Conservation (phyloP, 2,797 vertebrate species). For the Acropternis orthonyx region DNA sequence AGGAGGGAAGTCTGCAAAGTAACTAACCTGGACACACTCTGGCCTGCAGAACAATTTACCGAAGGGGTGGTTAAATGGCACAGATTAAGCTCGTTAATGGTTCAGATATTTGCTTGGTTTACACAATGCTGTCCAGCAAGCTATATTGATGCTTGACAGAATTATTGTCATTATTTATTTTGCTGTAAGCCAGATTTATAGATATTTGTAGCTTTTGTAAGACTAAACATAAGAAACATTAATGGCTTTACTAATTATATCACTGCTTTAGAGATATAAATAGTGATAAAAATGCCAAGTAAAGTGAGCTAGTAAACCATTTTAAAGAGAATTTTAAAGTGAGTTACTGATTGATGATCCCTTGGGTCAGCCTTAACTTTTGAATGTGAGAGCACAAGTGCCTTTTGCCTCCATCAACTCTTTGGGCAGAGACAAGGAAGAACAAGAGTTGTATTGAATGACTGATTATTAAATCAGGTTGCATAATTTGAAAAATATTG, state of each 20-base stretch:
- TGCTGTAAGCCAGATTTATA: constrained; percentile 74
- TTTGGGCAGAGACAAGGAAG: background rate
- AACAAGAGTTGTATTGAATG: constrained; percentile 4
- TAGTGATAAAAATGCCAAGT: constrained; percentile 75
- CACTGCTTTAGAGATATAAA: constrained; percentile 73
- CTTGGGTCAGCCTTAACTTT: constrained; percentile 55
- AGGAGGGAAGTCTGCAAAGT: background rate
- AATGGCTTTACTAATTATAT: constrained; percentile 79
- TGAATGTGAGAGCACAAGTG: constrained; percentile 17
- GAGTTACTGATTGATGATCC: constrained; percentile 67
- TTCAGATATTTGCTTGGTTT: constrained; percentile 62
- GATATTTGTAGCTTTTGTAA: constrained; percentile 68
- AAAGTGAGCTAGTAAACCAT: constrained; percentile 75
- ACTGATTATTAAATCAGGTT: constrained; percentile 26
- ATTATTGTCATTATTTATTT: constrained; percentile 75
- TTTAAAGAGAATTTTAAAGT: constrained; percentile 75
- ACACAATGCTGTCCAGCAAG: constrained; percentile 58
- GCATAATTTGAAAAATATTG: constrained; percentile 33
- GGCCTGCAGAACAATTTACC: constrained; percentile 30
- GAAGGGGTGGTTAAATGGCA: constrained; percentile 30
- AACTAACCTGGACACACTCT: background rate
- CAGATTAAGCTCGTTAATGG: constrained; percentile 63
- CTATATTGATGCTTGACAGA: constrained; percentile 68
- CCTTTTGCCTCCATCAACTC: background rate
- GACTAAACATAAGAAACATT: constrained; percentile 76